Percentiles rank a stretch among this genome's conserved stretches.
Evolutionary conservation across 2,797 vertebrate species (phyloP).

Genomic region (Bucorvus abyssinicus): DNA sequence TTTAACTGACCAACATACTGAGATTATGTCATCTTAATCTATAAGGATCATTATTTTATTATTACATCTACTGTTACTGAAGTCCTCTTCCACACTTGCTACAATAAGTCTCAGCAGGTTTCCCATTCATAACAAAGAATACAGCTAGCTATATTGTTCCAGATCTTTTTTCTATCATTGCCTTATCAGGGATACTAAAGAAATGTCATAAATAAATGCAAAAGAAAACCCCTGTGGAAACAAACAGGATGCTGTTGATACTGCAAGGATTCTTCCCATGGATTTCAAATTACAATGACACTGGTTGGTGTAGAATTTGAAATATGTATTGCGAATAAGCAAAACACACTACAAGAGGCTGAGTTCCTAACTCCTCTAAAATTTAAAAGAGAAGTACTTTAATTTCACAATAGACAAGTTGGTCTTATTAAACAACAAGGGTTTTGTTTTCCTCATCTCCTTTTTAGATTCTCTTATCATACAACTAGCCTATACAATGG

Average conservation of each 20-base stretch:
- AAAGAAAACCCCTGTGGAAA: neutral
- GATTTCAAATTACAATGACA: neutral
- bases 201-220: neutral
- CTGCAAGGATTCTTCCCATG: neutral
- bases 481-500: neutral
- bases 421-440: neutral
- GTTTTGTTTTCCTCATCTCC: neutral
- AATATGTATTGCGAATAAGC: neutral
- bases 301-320: neutral
- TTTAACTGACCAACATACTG: neutral
- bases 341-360: neutral
- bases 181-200: neutral
- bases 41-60: neutral
- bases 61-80: neutral
- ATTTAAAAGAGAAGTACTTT: neutral
- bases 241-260: neutral
- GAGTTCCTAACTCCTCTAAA: neutral
- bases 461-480: neutral
- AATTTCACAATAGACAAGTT: neutral
- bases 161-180: neutral
- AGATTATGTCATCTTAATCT: neutral
- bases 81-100: neutral
- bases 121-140: neutral
- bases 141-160: neutral
- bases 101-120: neutral